Evolutionary conservation across 2,797 vertebrate species (phyloP).

Genomic region (Chanos chanos): DNA sequence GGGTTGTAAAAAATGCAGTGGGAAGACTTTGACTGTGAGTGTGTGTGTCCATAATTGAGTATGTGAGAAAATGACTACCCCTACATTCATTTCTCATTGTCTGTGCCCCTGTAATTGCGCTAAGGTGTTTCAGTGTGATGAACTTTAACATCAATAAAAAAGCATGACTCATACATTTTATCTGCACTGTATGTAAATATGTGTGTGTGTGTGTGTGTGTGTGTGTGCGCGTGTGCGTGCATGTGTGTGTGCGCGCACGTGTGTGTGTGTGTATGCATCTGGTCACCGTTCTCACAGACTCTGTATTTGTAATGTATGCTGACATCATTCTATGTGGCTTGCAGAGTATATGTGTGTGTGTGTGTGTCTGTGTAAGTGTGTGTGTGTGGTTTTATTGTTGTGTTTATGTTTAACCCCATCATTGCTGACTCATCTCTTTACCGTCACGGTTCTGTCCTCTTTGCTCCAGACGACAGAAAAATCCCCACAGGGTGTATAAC

Average conservation of each 20-base stretch:
- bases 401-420: not conserved
- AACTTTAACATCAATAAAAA: not conserved
- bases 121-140: not conserved
- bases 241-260: not conserved
- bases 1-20: too few species aligned
- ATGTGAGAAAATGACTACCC: too few species aligned
- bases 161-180: too few species aligned
- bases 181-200: not conserved
- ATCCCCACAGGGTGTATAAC: too few species aligned
- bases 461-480: too few species aligned
- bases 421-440: conserved; percentile 17
- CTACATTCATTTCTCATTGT: too few species aligned
- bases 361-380: not conserved
- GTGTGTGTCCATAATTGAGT: too few species aligned
- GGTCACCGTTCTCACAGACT: too few species aligned
- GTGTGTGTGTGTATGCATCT: not conserved
- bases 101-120: too few species aligned
- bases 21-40: too few species aligned
- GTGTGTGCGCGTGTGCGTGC: not conserved
- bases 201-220: not conserved
- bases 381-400: not conserved
- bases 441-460: too few species aligned
- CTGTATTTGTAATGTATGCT: not conserved
- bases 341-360: not conserved
- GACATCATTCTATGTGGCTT: not conserved